phyloP scores from a whole-genome alignment of 1,140 invertebrate species.

The Solenopsis fugax region DNA sequence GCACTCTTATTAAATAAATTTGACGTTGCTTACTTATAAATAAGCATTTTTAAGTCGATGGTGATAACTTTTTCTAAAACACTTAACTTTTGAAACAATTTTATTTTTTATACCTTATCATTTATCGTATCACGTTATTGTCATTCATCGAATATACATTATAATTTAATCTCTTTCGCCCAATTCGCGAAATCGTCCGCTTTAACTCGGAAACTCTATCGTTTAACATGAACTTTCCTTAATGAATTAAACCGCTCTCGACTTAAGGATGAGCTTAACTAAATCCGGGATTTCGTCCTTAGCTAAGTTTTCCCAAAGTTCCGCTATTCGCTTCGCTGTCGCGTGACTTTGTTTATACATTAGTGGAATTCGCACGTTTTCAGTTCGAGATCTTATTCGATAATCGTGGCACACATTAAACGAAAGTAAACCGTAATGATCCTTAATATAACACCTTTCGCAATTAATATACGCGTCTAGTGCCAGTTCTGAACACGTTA shows the following conservation, averaged over 20 bases:
- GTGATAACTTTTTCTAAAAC: not conserved
- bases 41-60: not conserved
- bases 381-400: not conserved
- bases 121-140: not conserved
- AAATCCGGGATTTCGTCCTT: slow-evolving; percentile 38
- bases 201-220: not conserved
- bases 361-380: slow-evolving; percentile 19
- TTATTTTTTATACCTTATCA: too few relatives aligned
- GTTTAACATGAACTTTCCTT: slow-evolving; percentile 35
- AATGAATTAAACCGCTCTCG: slow-evolving; percentile 46
- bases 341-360: slow-evolving; percentile 28
- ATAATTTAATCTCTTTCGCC: not conserved
- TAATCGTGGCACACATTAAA: not conserved
- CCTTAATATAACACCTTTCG: not conserved
- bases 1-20: not conserved
- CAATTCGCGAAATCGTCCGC: slow-evolving; percentile 1
- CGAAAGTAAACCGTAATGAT: not conserved
- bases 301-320: slow-evolving; percentile 46
- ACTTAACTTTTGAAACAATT: not conserved
- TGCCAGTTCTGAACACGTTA: not conserved
- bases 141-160: not conserved
- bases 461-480: not conserved
- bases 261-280: slow-evolving; percentile 34
- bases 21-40: not conserved
- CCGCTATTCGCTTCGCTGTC: slow-evolving; percentile 12